phyloP scores from a whole-genome alignment of 2,888 invertebrate genomes.

The Drosophila nr. perissopoda region DNA sequence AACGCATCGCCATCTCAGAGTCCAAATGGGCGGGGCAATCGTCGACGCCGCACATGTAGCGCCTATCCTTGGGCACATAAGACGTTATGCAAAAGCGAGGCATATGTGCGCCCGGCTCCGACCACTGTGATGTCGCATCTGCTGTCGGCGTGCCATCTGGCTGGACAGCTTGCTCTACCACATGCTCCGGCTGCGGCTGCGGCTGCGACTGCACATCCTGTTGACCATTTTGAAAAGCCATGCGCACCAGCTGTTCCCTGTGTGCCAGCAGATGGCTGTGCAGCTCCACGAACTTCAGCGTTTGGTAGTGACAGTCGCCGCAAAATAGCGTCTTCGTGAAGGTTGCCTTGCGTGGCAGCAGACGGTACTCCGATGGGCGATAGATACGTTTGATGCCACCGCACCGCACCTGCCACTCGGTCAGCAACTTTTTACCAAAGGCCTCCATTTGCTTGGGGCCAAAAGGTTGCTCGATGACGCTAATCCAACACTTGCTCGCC shows the following conservation, averaged over 20 bases:
- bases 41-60: slow-evolving; percentile 89
- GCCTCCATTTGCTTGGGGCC: slow-evolving; percentile 68
- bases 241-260: slow-evolving; percentile 87
- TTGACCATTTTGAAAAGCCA: slow-evolving; percentile 83
- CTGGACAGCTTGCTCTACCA: not conserved
- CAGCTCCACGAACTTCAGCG: slow-evolving; percentile 90
- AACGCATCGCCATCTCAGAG: slow-evolving; percentile 37
- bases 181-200: not conserved
- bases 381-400: slow-evolving; percentile 82
- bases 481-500: slow-evolving; percentile 73
- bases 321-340: slow-evolving; percentile 88
- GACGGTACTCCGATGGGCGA: slow-evolving; percentile 88
- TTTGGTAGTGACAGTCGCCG: slow-evolving; percentile 88
- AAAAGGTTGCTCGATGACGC: slow-evolving; percentile 67
- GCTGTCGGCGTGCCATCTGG: not conserved
- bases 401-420: slow-evolving; percentile 69
- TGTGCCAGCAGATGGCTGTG: slow-evolving; percentile 86
- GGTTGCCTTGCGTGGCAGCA: slow-evolving; percentile 88
- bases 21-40: slow-evolving; percentile 13
- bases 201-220: slow-evolving; percentile 1
- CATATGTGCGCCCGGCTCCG: slow-evolving; percentile 19
- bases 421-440: slow-evolving; percentile 45
- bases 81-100: slow-evolving; percentile 31
- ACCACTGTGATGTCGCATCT: not conserved
- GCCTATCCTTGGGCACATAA: slow-evolving; percentile 86